These are phyloP conservation scores for Sinotaia quadrata DNA, from an alignment of 2,888 invertebrate genomes.

Conservation along the genomic window DNA sequence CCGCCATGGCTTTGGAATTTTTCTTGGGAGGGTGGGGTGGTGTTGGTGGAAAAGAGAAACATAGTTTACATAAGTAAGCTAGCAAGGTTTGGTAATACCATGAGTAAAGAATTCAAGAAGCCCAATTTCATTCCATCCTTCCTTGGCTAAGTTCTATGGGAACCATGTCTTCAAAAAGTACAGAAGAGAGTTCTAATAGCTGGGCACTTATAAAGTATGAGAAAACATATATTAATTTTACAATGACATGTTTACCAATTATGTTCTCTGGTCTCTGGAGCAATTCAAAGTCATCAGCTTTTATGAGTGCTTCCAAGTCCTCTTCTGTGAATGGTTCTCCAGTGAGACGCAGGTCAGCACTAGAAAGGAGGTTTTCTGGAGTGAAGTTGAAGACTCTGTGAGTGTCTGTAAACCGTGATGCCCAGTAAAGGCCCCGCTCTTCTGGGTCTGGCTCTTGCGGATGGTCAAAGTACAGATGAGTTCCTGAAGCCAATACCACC, in stretches of 20 bases:
- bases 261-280: constrained; percentile 59
- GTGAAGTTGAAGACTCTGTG: constrained; percentile 62
- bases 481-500: constrained; percentile 64
- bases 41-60: too few relatives aligned
- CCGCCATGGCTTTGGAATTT: too few relatives aligned
- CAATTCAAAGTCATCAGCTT: constrained; percentile 49
- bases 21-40: too few relatives aligned
- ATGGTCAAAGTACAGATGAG: constrained; percentile 65
- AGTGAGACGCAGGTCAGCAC: constrained; percentile 56
- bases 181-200: too few relatives aligned
- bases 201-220: not conserved
- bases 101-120: too few relatives aligned
- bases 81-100: too few relatives aligned
- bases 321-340: constrained; percentile 54
- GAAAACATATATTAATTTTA: not conserved
- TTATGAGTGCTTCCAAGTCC: constrained; percentile 41
- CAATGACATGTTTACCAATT: constrained; percentile 42
- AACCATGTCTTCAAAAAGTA: too few relatives aligned
- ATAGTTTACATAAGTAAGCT: too few relatives aligned
- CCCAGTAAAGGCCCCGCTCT: constrained; percentile 68
- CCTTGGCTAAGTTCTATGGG: too few relatives aligned
- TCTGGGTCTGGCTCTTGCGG: constrained; percentile 66
- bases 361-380: constrained; percentile 60
- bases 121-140: too few relatives aligned
- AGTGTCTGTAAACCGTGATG: constrained; percentile 62